Base-by-base conservation (phyloP, 2,113 vertebrate genomes). In the Trichechus manatus region DNA sequence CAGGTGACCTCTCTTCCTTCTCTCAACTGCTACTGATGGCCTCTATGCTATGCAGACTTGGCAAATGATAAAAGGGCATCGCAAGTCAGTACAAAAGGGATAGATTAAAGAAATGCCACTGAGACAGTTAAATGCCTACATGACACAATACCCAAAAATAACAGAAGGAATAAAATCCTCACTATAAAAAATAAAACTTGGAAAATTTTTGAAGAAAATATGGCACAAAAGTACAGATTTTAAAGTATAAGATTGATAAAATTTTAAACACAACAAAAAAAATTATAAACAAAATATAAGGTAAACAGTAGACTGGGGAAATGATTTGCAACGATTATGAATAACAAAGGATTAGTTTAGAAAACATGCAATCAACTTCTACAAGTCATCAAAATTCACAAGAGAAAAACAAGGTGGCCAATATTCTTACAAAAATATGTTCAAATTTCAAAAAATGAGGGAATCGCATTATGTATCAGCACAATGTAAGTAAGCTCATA, bases 371-470 rank as follows among this genome's bases (percentile, higher is more conserved):
- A 63, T 72, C 20, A 36, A 9, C 14, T 42, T 27, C 75, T 15
- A 72, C 13, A 91, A 59, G 39, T 70, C 27, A 81, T 93, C 29
- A 47, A 33, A 70, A 9, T 93, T 93, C 47, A 86, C 47, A 47
- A 61, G 63, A 68, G 53, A 11, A 56, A 86, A 86, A 42, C 5
- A 56, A 95, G 25, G 39, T 89, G 33, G 61, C 14, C 33, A 61
- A 42, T 87, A 84, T 27, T 9, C 31, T 91, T 91, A 61, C 85
- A 72, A 80, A 93, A 64, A 77, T 77, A 89, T 70, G 19, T 80
- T 91, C n/a, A 47, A 6, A 75, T 89, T 96, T 91, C 36, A 47
- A 61, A 84, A 85, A 53, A 66, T n/a, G 66, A 25, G 66, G 47
- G 39, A 68, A 81, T 53, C 36, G 39, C 11, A 47, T 56, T 63